Evolutionary conservation across 1,140 invertebrate species (phyloP), one percentile per base, ranked within the genome.

Genomic region (Caenorhabditis remanei): DNA sequence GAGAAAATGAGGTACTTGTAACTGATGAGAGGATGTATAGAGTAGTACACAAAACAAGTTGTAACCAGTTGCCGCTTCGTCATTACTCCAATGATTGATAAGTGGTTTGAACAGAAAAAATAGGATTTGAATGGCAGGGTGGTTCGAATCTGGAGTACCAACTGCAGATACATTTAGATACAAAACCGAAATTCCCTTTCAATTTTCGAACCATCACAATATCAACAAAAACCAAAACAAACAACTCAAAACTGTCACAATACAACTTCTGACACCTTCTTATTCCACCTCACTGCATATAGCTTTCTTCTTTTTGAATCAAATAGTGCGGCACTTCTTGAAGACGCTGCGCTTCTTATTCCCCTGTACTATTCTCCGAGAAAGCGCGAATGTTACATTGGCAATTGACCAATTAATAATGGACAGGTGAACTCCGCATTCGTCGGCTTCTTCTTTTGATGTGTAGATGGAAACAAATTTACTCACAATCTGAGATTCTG

Each of bases 391-490:
- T 50, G 71, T 79, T 79, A 79, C 46, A 79, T 79, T n/a, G 71
- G 21, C 46, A 79, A 79, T 79, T 79, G 71, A 53, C n/a, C 46
- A 79, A 79, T 79, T 79, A 79, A 79, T 79, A 79, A 79, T 79
- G 71, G 71, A 79, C 71, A 79, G 71, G 71, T 79, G 43, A 79
- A 79, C 71, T 79, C 46, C 71, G 46, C 11, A 13, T 4, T 5
- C 21, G 71, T 63, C 71, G 71, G 71, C 71, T 32, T 1, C 24
- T 6, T 14, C 21, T 9, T 79, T 79, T 79, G 71, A 79, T 79
- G 71, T 79, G 9, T 50, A 4, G 61, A 79, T 55, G 2, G 85
- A 50, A 32, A 50, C 85, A 85, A 85, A 75, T 75, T 75, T 55
- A 83, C 24, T 50, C 24, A 19, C n/a, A 19, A 87, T 55, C 46